These are phyloP conservation scores for Heptascelio sp. DNA, from an alignment of 2,888 invertebrate genomes.

Conservation along the genomic window DNA sequence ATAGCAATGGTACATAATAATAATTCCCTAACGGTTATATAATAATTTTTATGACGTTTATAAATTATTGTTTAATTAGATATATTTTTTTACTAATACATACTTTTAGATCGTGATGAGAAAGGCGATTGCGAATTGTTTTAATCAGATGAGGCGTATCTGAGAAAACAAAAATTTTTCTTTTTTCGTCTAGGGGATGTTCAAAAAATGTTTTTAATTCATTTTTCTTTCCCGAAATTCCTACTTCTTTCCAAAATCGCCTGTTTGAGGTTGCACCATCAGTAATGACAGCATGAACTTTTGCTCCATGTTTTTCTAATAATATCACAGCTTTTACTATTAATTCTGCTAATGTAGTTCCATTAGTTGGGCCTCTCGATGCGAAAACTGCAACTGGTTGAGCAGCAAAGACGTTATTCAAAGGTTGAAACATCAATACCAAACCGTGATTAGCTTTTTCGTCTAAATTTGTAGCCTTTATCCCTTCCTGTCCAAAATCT, in stretches of 20 bases:
- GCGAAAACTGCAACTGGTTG: slow-evolving; percentile 71
- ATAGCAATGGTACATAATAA: no score
- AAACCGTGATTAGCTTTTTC: background rate
- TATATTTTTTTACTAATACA: no score
- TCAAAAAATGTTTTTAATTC: slow-evolving; percentile 44
- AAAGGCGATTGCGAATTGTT: slow-evolving; percentile 68
- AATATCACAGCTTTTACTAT: slow-evolving; percentile 62
- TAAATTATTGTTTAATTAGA: no score
- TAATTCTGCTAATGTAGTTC: background rate
- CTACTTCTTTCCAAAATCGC: slow-evolving; percentile 60
- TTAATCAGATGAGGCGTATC: slow-evolving; percentile 72
- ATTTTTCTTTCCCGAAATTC: slow-evolving; percentile 36
- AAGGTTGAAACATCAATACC: slow-evolving; percentile 63
- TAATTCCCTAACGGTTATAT: no score
- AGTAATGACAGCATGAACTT: slow-evolving; percentile 64
- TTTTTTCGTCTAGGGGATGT: slow-evolving; percentile 60
- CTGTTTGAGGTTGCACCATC: slow-evolving; percentile 65
- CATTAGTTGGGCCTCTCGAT: background rate
- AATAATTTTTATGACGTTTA: no score
- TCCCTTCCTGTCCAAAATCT: slow-evolving; percentile 31
- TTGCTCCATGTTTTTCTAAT: slow-evolving; percentile 55
- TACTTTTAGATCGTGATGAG: no score
- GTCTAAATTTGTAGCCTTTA: background rate
- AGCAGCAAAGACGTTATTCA: slow-evolving; percentile 55
- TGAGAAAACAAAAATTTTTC: no score